Conservation (phyloP, 2,888 invertebrate genomes). For the Chaetoderma sp. region DNA sequence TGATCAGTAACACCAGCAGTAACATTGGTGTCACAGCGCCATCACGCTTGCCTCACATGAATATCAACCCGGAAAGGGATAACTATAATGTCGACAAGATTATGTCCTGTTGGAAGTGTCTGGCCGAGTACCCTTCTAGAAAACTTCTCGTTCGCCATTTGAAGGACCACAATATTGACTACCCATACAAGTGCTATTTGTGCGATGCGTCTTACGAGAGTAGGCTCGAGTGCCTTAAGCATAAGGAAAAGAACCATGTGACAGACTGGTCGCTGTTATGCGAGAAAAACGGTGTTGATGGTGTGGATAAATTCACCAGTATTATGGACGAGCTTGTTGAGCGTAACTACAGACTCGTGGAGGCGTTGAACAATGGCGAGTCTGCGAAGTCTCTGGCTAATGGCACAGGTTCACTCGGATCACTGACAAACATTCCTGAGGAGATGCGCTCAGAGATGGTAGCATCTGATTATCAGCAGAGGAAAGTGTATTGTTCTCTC, state of each 20-base stretch:
- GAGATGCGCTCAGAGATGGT: constrained; percentile 24
- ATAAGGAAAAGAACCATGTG: constrained; percentile 81
- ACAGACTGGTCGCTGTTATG: constrained; percentile 86
- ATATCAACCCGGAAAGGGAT: constrained; percentile 63
- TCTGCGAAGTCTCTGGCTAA: constrained; percentile 20
- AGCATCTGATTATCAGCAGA: constrained; percentile 55
- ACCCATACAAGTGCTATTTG: constrained; percentile 88
- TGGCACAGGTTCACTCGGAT: constrained; percentile 1
- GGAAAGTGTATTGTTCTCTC: constrained; percentile 78
- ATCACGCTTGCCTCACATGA: constrained; percentile 38
- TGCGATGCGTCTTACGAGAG: constrained; percentile 89
- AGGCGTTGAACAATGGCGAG: not conserved
- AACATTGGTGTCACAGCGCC: too few relatives aligned
- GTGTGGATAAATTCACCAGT: constrained; percentile 53
- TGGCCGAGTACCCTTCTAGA: constrained; percentile 51
- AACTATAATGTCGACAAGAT: constrained; percentile 67
- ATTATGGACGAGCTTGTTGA: constrained; percentile 58
- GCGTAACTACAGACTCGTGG: not conserved
- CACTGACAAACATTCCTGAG: not conserved
- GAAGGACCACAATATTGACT: constrained; percentile 70
- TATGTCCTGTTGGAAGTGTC: constrained; percentile 63
- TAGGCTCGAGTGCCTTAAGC: constrained; percentile 83
- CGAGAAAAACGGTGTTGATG: constrained; percentile 63
- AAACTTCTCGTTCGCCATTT: constrained; percentile 62
- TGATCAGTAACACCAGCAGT: too few relatives aligned